Base-by-base conservation (phyloP, 2,888 invertebrate species). In the Tenthredo amoena region DNA sequence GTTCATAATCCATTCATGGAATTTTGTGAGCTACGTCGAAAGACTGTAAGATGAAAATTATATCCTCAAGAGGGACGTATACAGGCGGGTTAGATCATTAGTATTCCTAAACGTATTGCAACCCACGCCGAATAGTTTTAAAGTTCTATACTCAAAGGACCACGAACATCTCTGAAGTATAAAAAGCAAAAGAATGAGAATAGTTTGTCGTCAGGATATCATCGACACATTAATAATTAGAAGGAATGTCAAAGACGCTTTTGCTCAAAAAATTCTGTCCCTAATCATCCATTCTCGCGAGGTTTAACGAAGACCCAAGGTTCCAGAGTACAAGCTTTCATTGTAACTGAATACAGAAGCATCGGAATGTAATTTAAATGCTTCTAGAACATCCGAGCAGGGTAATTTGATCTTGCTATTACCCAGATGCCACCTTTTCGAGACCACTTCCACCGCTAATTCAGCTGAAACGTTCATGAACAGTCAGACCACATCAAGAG, bases 261-360 rank as follows among this genome's bases (percentile, higher is more conserved):
- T 55, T n/a, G n/a, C 55, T 55, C 55, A 0, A 55, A 18, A 18
- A 55, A 55, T n/a, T 7, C 6, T 50, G 6, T 18, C 50, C 50
- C 6, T 2, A n/a, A 18, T 50, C 18, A 50, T 50, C 47, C 5
- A 55, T 55, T 55, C 18, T 55, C 47, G 47, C 15, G 55, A 55
- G 55, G 6, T 55, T 55, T n/a, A n/a, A n/a, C 55, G n/a, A 55
- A 55, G 55, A n/a, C 55, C 55, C 6, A 55, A 50, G 50, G 6
- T 18, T 18, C 18, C 18, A n/a, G 55, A 55, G 55, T 55, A 55
- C n/a, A 6, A 55, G n/a, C 55, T 6, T n/a, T 55, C n/a, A n/a
- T n/a, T 55, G 55, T 55, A 55, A n/a, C n/a, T n/a, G 55, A 55
- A 55, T n/a, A n/a, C 55, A n/a, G 55, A 55, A n/a, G n/a, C n/a